These are phyloP conservation scores for Nasonia vitripennis DNA, from an alignment of 1,140 invertebrate genomes.

Conservation along the genomic window DNA sequence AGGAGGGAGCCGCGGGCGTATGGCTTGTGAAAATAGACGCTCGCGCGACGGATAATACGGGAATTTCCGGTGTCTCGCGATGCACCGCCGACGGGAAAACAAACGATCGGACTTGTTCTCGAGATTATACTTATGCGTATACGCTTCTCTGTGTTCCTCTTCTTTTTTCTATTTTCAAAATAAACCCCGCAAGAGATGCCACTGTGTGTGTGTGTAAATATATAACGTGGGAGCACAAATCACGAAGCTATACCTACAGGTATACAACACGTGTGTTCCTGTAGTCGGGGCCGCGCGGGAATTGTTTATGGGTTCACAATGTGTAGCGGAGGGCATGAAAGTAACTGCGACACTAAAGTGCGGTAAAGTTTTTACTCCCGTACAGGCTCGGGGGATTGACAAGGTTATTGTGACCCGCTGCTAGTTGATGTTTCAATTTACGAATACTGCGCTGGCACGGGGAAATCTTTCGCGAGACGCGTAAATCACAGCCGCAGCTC, in stretches of 20 bases:
- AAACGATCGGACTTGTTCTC: constrained; percentile 51
- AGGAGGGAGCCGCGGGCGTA: neutral
- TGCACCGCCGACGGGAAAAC: constrained; percentile 53
- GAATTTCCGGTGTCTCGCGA: constrained; percentile 55
- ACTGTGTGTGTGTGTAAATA: neutral
- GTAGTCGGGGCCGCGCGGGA: neutral
- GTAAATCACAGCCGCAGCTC: neutral
- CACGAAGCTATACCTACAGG: neutral
- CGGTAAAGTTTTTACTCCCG: neutral
- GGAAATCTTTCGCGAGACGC: neutral
- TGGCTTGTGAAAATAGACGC: constrained; percentile 63
- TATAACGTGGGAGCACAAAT: constrained; percentile 27
- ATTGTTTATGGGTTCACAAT: constrained; percentile 31
- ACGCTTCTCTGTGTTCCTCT: neutral
- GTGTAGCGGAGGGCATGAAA: constrained; percentile 13
- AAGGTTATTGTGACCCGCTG: constrained; percentile 10
- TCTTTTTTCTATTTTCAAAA: constrained; percentile 44
- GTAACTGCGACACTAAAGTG: constrained; percentile 18
- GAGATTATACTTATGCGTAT: constrained; percentile 22
- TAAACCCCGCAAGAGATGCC: neutral
- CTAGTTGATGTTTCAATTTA: constrained; percentile 15
- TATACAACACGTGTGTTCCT: neutral
- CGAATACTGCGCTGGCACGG: neutral
- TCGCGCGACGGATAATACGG: constrained; percentile 55
- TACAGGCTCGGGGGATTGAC: neutral